Conservation (phyloP, 2,797 vertebrate species). For the Hydrocynus forskahlii region DNA sequence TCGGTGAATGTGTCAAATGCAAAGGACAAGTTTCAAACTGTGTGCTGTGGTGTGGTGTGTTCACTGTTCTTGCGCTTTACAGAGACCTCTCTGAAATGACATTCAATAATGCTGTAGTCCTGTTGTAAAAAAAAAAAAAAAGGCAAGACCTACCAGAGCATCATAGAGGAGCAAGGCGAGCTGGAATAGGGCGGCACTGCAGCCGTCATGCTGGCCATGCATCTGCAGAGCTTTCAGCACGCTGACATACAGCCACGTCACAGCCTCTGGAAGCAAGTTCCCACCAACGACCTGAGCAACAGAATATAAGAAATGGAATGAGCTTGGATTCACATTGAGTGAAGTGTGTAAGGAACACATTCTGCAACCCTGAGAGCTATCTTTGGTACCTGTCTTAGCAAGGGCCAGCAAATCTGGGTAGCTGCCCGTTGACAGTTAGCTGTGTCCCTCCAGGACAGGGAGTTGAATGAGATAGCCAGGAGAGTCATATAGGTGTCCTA, state of each 20-base stretch:
- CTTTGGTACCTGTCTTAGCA: slow-evolving; percentile 87
- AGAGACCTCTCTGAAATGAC: no score
- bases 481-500: slow-evolving; percentile 90
- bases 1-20: no score
- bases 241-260: slow-evolving; percentile 90
- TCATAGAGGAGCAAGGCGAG: slow-evolving; percentile 94
- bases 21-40: no score
- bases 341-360: background rate
- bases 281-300: slow-evolving; percentile 82
- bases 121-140: no score
- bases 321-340: background rate
- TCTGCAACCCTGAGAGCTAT: no score
- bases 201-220: slow-evolving; percentile 94
- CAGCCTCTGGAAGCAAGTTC: slow-evolving; percentile 89
- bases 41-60: no score
- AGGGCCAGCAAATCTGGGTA: slow-evolving; percentile 91
- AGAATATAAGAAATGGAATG: background rate
- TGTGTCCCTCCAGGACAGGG: slow-evolving; percentile 93
- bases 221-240: slow-evolving; percentile 90
- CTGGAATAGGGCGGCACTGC: slow-evolving; percentile 86
- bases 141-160: slow-evolving; percentile 84
- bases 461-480: slow-evolving; percentile 88
- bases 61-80: no score
- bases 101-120: no score
- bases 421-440: slow-evolving; percentile 90